Conservation (phyloP, 2,888 invertebrate species). For the Gymnoscelis rufifasciata region DNA sequence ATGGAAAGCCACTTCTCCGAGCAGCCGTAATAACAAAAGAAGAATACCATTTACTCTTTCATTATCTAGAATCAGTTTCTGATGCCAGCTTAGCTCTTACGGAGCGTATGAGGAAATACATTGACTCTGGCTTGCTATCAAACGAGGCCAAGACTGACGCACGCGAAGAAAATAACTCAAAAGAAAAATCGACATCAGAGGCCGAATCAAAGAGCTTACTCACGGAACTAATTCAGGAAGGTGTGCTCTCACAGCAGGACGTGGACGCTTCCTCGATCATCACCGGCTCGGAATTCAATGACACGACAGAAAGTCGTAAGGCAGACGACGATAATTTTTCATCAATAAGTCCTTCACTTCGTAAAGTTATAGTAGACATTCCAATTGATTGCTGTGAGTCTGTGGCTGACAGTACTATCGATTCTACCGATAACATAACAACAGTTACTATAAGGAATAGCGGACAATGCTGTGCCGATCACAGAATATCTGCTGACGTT, state of each 20-base stretch:
- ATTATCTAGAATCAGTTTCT: constrained; percentile 72
- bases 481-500: constrained; percentile 69
- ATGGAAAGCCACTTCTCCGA: constrained; percentile 79
- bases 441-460: constrained; percentile 62
- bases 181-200: constrained; percentile 41
- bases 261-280: constrained; percentile 64
- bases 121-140: constrained; percentile 69
- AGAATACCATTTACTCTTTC: constrained; percentile 76
- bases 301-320: constrained; percentile 49
- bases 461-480: constrained; percentile 68
- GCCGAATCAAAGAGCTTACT: constrained; percentile 64
- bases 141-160: constrained; percentile 46
- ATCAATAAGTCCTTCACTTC: constrained; percentile 51
- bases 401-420: constrained; percentile 54
- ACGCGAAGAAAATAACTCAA: constrained; percentile 37
- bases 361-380: constrained; percentile 65
- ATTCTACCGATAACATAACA: constrained; percentile 60
- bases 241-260: constrained; percentile 65
- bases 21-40: constrained; percentile 73
- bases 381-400: constrained; percentile 63
- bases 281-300: constrained; percentile 56
- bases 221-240: constrained; percentile 69
- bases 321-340: constrained; percentile 59
- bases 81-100: constrained; percentile 70
- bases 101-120: constrained; percentile 71